Conservation (phyloP, 2,888 invertebrate genomes). For the Endotricha flammealis region DNA sequence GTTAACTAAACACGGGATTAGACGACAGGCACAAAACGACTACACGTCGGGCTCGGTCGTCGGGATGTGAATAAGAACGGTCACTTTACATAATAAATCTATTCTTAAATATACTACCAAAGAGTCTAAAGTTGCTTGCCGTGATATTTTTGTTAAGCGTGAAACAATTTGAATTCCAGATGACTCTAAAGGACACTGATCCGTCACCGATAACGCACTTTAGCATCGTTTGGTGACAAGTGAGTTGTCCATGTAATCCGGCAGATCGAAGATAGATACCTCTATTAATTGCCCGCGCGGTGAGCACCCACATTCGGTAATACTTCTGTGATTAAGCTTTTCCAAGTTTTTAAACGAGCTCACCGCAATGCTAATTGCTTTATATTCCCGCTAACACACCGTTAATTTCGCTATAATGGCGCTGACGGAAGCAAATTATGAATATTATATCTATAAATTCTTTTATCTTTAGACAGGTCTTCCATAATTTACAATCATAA, state of each 20-base stretch:
- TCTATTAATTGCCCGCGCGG: slow-evolving; percentile 37
- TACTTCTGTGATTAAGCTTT: slow-evolving; percentile 24
- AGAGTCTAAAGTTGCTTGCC: slow-evolving; percentile 30
- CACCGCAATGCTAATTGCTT: slow-evolving; percentile 37
- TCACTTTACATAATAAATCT: slow-evolving; percentile 15
- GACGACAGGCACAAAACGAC: slow-evolving; percentile 69
- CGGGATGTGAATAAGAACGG: slow-evolving; percentile 25
- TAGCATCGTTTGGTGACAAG: slow-evolving; percentile 68
- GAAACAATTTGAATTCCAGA: slow-evolving; percentile 65
- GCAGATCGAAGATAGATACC: slow-evolving; percentile 49
- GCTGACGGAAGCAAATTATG: slow-evolving; percentile 46
- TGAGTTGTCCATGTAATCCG: slow-evolving; percentile 64
- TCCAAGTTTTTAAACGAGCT: slow-evolving; percentile 29
- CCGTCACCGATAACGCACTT: slow-evolving; percentile 71
- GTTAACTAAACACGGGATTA: slow-evolving; percentile 74
- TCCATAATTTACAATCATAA: slow-evolving; percentile 54
- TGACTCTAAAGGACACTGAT: slow-evolving; percentile 68
- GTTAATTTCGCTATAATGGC: slow-evolving; percentile 44
- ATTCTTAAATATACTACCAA: slow-evolving; percentile 20
- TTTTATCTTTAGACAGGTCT: slow-evolving; percentile 44
- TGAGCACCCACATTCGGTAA: slow-evolving; percentile 1
- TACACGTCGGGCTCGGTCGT: slow-evolving; percentile 42
- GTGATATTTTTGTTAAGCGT: slow-evolving; percentile 38
- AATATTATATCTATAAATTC: slow-evolving; percentile 49
- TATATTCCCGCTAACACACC: slow-evolving; percentile 36